Conservation (phyloP, 1,140 invertebrate species). For the Drosophila grimshawi region DNA sequence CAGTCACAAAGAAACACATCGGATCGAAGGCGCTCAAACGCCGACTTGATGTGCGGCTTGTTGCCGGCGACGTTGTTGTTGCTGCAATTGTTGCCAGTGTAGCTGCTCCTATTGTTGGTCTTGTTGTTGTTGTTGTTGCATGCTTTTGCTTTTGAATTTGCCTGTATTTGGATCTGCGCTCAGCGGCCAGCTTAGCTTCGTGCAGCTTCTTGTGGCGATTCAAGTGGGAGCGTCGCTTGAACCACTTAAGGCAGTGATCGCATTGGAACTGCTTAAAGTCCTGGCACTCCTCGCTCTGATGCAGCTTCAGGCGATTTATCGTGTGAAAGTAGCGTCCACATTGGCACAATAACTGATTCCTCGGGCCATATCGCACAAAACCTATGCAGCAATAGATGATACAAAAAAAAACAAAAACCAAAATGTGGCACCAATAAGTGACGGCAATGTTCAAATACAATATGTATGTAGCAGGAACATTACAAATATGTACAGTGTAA, state of each 20-base stretch:
- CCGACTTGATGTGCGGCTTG: conserved; percentile 9
- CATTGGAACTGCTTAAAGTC: conserved; percentile 75
- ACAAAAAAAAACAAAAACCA: conserved; percentile 23
- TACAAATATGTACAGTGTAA: neutral
- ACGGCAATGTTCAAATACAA: neutral
- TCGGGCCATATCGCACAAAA: conserved; percentile 55
- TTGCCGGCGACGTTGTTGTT: neutral
- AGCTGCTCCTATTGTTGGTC: neutral
- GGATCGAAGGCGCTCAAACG: conserved; percentile 41
- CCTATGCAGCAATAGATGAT: conserved; percentile 23
- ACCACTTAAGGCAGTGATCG: conserved; percentile 70
- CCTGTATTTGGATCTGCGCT: conserved; percentile 6
- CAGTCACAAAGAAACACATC: conserved; percentile 50
- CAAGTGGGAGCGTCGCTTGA: conserved; percentile 69
- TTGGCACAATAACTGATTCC: conserved; percentile 70
- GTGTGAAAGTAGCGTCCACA: conserved; percentile 74
- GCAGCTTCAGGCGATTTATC: conserved; percentile 57
- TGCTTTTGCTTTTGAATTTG: conserved; percentile 41
- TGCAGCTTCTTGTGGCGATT: conserved; percentile 72
- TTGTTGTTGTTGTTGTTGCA: conserved; percentile 5
- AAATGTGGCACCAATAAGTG: conserved; percentile 22
- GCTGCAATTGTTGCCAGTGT: neutral
- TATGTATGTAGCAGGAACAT: neutral
- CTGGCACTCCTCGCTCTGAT: conserved; percentile 73
- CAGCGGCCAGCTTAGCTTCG: conserved; percentile 43